Evolutionary conservation across 2,888 invertebrate genomes (phyloP), one percentile per base, ranked within the genome.

Genomic region (Thumatha senex): DNA sequence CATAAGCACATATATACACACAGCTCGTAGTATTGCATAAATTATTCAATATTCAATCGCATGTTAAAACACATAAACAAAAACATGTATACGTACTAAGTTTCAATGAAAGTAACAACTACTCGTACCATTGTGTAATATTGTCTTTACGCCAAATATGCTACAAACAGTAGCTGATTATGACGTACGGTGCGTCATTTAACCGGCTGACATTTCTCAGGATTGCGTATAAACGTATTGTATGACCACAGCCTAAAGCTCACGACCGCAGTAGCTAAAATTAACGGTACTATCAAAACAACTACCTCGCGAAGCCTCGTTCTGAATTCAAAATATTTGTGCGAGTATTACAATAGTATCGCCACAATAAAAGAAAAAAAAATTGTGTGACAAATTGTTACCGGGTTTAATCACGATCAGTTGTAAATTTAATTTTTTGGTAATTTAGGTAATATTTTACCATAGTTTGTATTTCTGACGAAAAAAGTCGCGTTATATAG

Each of bases 261-360:
- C 64, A 66, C 71, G 75, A 73, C 71, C 80, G 78, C 79, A 69
- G 82, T 80, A 84, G 82, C 76, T 70, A 76, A 75, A 67, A 79
- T 80, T 87, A 88, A 87, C 88, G 88, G 88, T 85, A 86, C 76
- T 60, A 58, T 65, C 63, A 73, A 73, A 70, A 68, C 69, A 71
- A 68, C 69, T 70, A 68, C 77, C 76, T 86, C 76, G 80, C 84
- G 72, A 69, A 79, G 75, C 73, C 79, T 80, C 77, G 80, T 85
- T 83, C 80, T 67, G 74, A 80, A 84, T 84, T 84, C 81, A 74
- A 84, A n/a, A 81, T 76, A 74, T 63, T 67, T 69, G 50, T 77
- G 75, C 72, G 69, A 78, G 78, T 79, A 82, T 78, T n/a, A n/a
- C n/a, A n/a, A n/a, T n/a, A 7, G 30, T 5, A 30, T 7, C 8